Base-by-base conservation (phyloP, 2,888 invertebrate species). In the Eupithecia inturbata region DNA sequence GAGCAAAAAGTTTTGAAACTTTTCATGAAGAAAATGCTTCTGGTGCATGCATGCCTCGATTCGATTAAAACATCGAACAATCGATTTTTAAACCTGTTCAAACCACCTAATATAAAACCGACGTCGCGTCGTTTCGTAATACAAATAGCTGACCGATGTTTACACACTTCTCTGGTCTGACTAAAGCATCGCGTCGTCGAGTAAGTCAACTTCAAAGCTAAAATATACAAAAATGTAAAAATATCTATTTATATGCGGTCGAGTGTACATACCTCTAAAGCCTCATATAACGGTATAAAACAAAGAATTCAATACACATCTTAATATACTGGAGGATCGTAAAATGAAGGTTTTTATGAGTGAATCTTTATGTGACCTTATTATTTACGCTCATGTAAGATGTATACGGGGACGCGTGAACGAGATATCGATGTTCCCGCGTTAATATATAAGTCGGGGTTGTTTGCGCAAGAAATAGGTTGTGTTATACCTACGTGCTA, bases 281-380 rank as follows among this genome's bases (percentile, higher is more conserved):
- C 66, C 70, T 64, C 64, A 62, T 64, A 63, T 68, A 63, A 73
- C 57, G n/a, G 19, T 31, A 76, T 76, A 72, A 78, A 78, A 77
- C 77, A 77, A 77, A 67, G 75, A 78, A 78, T 79, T 76, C 76
- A 78, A 79, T 78, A 74, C 73, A 76, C 74, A 73, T 72, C 73
- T 70, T 77, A 77, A 79, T 74, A 73, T 76, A 77, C 70, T 76
- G 77, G 76, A 75, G 78, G 70, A 78, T 74, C 82, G 71, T 85
- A 85, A 83, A 84, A 78, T 22, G 70, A 72, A 70, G 63, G 10
- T 75, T 83, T 85, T 84, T 85, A 85, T 78, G 81, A 78, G 76
- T 80, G 75, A 83, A 74, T 75, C 81, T 82, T 83, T 83, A 83
- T 81, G 78, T 76, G 75, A 64, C 73, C 76, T 72, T 74, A 71